Percentiles rank a stretch among this genome's conserved stretches.
phyloP scores from a whole-genome alignment of 2,113 vertebrate species.

The Myanophis thanlyinensis region DNA sequence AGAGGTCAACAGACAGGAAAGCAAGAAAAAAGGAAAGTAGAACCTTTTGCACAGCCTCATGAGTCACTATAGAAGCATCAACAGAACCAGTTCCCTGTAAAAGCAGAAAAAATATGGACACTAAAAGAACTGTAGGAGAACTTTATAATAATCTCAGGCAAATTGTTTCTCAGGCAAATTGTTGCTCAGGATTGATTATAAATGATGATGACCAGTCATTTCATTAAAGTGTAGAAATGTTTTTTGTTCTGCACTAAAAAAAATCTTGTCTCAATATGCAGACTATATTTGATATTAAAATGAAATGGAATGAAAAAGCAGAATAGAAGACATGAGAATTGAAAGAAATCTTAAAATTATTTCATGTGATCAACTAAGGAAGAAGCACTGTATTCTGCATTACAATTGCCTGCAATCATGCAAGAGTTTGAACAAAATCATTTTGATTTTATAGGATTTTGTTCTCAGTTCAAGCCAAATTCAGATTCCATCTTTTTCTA shows the following conservation, averaged over 20 bases:
- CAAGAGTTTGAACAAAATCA: constrained; percentile 31
- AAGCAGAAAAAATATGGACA: constrained; percentile 65
- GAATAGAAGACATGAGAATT: constrained; percentile 23
- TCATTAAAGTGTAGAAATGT: not conserved
- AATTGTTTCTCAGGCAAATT: constrained; percentile 20
- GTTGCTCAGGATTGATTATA: constrained; percentile 19
- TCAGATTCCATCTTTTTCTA: not conserved
- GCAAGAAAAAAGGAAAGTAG: constrained; percentile 43
- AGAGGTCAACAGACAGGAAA: not conserved
- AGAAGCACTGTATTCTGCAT: constrained; percentile 30
- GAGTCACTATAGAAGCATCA: constrained; percentile 70
- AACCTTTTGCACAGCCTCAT: constrained; percentile 77
- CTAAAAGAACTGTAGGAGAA: constrained; percentile 29
- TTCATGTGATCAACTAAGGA: constrained; percentile 38
- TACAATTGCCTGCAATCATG: constrained; percentile 22
- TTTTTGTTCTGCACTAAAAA: constrained; percentile 32
- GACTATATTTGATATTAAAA: constrained; percentile 37
- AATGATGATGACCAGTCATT: not conserved
- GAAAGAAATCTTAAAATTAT: constrained; percentile 38
- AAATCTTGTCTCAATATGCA: constrained; percentile 29
- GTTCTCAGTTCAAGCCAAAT: not conserved
- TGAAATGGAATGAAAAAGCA: constrained; percentile 24
- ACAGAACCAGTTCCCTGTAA: constrained; percentile 73
- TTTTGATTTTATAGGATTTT: not conserved
- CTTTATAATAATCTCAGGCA: not conserved